Conservation (phyloP, 2,113 vertebrate genomes). For the Leucopsar rothschildi region DNA sequence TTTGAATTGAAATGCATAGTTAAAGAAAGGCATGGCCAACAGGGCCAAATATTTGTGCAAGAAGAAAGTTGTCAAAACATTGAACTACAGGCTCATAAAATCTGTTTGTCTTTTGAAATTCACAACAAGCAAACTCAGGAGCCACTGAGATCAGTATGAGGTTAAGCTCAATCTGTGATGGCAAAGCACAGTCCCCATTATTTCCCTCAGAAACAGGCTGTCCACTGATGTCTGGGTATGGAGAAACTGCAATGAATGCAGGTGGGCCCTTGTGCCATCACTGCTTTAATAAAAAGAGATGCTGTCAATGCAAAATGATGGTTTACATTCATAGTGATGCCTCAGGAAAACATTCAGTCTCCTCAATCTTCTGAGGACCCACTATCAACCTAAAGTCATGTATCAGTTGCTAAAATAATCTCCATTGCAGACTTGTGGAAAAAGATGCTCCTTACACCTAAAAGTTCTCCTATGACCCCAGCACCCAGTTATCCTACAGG, state of each 20-base stretch:
- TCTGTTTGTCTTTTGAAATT: not conserved
- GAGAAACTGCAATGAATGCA: not conserved
- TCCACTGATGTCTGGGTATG: not conserved
- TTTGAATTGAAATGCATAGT: not conserved
- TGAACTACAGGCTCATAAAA: not conserved
- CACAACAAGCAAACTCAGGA: not conserved
- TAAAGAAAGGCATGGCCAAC: not conserved
- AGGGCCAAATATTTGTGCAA: not conserved
- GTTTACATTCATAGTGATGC: not conserved
- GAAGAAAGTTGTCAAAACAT: not conserved
- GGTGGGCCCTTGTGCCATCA: not conserved
- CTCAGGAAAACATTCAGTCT: not conserved
- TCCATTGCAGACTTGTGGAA: not conserved
- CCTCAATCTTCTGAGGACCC: not conserved
- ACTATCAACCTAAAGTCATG: not conserved
- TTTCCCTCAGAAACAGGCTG: not conserved
- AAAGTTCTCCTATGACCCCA: not conserved
- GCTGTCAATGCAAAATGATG: not conserved
- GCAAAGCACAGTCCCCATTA: not conserved
- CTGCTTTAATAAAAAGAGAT: not conserved
- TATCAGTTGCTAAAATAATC: not conserved
- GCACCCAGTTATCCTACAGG: not conserved
- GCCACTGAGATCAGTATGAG: not conserved
- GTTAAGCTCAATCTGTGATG: not conserved
- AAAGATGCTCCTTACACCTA: not conserved